Base-by-base conservation (phyloP, 2,113 vertebrate species). In the Lamprotornis superbus region DNA sequence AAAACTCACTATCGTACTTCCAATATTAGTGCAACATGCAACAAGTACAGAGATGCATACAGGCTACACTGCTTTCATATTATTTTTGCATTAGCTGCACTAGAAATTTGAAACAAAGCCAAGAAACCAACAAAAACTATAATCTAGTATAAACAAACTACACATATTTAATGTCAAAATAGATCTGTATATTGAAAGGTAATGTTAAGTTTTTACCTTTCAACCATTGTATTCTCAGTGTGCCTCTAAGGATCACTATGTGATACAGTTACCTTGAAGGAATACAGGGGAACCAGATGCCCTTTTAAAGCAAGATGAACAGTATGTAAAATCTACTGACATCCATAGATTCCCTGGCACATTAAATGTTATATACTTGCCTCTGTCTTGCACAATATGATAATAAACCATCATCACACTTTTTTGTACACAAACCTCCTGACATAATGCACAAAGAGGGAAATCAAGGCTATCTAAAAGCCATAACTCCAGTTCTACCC, bases 301-400 rank as follows among this genome's bases (percentile, higher is more conserved):
- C 50, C 19, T 52, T 71, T 91, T 92, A 97, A 75, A 64, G 76
- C n/a, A 95, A 78, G 27, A 28, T 92, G 79, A 40, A 69, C 40
- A 88, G 39, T 53, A 65, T 37, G 64, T 78, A 89, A 87, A 89
- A 55, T 25, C 55, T 55, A 74, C 17, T 83, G 59, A 87, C 25
- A 70, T 15, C 55, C 57, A 80, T 47, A 83, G 87, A 88, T 83
- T 93, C 95, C n/a, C 28, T 42, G 55, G 67, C 55, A 91, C 50
- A 89, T 86, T 94, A 91, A 63, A 88, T 75, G 64, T 10, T 94
- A 61, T 12, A 53, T 68, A 88, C 30, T 90, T 77, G 63, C 70
- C 56, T 87, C 21, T 46, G 67, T 78, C 78, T 55, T 65, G 63
- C 50, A 94, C 3, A 24, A 83, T 83, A 67, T 39, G 75, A 30